These are phyloP conservation scores for Drosophila repletoides DNA, from an alignment of 1,140 invertebrate species.

Conservation along the genomic window DNA sequence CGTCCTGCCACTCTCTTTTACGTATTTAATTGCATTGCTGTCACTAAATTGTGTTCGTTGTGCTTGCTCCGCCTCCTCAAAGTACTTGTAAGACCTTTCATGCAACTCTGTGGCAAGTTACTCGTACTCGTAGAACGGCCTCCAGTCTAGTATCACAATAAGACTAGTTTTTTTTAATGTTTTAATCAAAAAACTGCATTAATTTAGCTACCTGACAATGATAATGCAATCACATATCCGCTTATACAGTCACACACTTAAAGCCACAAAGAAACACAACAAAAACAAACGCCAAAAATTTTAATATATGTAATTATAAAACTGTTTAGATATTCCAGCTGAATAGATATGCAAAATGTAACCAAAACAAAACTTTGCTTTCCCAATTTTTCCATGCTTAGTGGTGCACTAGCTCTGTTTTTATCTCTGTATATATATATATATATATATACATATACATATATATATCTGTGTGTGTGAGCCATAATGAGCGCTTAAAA, in stretches of 20 bases:
- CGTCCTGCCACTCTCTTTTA: not conserved
- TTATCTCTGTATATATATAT: not conserved
- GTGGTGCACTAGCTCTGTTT: not conserved
- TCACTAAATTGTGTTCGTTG: too few relatives aligned
- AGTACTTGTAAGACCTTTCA: too few relatives aligned
- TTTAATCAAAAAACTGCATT: not conserved
- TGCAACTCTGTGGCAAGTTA: not conserved
- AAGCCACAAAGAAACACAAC: constrained; percentile 9
- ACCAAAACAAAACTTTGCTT: constrained; percentile 22
- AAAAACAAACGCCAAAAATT: constrained; percentile 21
- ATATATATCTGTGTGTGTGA: constrained; percentile 7
- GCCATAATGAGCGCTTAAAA: constrained; percentile 19
- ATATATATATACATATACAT: not conserved
- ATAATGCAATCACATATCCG: constrained; percentile 16
- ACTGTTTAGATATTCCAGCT: constrained; percentile 40
- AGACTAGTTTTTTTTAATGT: not conserved
- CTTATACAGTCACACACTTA: not conserved
- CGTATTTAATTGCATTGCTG: too few relatives aligned
- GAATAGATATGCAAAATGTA: constrained; percentile 38
- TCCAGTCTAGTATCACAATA: not conserved
- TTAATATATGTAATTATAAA: constrained; percentile 30
- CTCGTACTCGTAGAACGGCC: too few relatives aligned
- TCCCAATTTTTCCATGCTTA: not conserved
- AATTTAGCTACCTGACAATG: constrained; percentile 9
- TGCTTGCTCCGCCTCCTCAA: too few relatives aligned